A percentile compares a stretch with the other conserved stretches of the same genome.
These are phyloP conservation scores for Brachyhypopomus occidentalis DNA, from an alignment of 2,113 vertebrate species.

Conservation along the genomic window DNA sequence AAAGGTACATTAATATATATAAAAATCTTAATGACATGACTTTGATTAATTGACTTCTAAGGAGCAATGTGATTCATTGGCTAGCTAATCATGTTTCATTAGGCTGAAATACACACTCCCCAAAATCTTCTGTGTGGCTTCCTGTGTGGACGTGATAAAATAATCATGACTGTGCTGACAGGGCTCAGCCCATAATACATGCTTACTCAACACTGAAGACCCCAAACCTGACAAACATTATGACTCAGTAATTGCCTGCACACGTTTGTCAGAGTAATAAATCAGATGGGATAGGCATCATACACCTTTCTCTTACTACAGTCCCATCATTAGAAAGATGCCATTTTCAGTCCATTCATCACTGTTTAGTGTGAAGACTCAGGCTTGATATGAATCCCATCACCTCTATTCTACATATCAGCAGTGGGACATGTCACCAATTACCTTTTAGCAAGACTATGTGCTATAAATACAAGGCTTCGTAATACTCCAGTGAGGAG, in stretches of 20 bases:
- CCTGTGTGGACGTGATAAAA: slow-evolving; percentile 70
- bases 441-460: slow-evolving; percentile 21
- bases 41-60: slow-evolving; percentile 77
- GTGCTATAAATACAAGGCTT: slow-evolving; percentile 18
- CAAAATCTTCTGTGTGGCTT: slow-evolving; percentile 3
- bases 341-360: slow-evolving; percentile 66
- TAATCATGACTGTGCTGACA: slow-evolving; percentile 69
- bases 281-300: slow-evolving; percentile 67
- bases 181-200: slow-evolving; percentile 71
- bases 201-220: slow-evolving; percentile 73
- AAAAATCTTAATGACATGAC: slow-evolving; percentile 63
- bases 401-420: slow-evolving; percentile 35
- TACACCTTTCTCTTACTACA: slow-evolving; percentile 54
- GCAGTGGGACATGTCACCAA: slow-evolving; percentile 30
- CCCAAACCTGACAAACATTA: slow-evolving; percentile 72
- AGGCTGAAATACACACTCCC: slow-evolving; percentile 60
- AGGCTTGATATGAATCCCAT: slow-evolving; percentile 48
- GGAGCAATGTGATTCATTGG: slow-evolving; percentile 70
- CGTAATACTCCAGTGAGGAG: slow-evolving; percentile 8
- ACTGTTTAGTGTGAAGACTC: slow-evolving; percentile 54
- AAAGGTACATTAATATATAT: slow-evolving; percentile 68
- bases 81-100: slow-evolving; percentile 70
- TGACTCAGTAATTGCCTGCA: slow-evolving; percentile 75
- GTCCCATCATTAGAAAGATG: slow-evolving; percentile 61
- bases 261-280: slow-evolving; percentile 69